A percentile compares a stretch with the other conserved stretches of the same genome.
Conservation (phyloP, 2,113 vertebrate genomes). For the Brienomyrus brachyistius region DNA sequence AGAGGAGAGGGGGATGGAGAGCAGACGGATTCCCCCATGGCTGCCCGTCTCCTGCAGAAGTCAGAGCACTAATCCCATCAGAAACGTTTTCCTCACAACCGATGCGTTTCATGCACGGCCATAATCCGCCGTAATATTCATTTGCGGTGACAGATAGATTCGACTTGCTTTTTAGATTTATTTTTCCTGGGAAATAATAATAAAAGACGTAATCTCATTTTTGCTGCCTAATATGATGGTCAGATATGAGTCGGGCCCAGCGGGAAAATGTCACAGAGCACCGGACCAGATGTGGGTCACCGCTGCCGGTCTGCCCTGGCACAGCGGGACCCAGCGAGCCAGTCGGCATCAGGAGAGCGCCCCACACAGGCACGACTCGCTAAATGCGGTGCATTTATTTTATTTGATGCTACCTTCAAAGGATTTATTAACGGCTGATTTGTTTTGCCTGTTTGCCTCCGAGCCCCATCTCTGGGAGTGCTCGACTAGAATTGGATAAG, state of each 20-base stretch:
- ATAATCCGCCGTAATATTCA: neutral
- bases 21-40: neutral
- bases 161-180: neutral
- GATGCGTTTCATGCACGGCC: neutral
- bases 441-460: slow-evolving; percentile 3
- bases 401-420: neutral
- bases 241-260: neutral
- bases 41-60: neutral
- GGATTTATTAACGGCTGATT: neutral
- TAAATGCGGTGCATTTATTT: neutral
- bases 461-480: neutral
- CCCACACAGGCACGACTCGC: too few relatives aligned
- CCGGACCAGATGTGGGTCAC: neutral
- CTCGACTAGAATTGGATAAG: neutral
- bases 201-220: neutral
- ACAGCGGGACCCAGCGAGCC: neutral
- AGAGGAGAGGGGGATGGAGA: neutral
- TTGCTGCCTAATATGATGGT: neutral
- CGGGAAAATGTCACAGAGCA: neutral
- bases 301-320: neutral
- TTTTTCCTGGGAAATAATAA: neutral
- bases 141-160: neutral
- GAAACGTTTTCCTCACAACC: neutral
- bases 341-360: neutral
- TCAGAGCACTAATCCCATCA: neutral